Evolutionary conservation across 2,888 invertebrate species (phyloP), one percentile per base, ranked within the genome.

Genomic region (Marronus borbonicus): DNA sequence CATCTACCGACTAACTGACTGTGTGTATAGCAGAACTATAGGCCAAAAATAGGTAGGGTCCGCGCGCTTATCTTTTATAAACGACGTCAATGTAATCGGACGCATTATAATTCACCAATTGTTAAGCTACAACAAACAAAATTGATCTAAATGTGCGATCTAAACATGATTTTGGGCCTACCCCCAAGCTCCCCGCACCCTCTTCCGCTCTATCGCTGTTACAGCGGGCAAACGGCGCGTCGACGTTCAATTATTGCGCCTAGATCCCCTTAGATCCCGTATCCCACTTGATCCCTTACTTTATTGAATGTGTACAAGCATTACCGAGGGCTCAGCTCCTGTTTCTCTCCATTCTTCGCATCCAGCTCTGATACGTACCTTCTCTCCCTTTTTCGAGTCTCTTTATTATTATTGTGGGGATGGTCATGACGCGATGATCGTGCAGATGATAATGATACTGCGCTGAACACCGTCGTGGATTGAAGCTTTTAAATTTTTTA

Each of bases 101-200:
- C 82, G 85, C 87, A 87, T 88, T 88, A 88, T 88, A 87, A 88
- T 86, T 86, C 87, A 82, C 85, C 88, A 86, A 88, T 88, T 88
- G 88, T 88, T 86, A 86, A 86, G 86, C 87, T 86, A 88, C 88
- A 87, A 87, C 88, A 88, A 88, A 88, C 88, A 87, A 86, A 88
- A 88, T 88, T 88, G 88, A 88, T 88, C 88, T 87, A 88, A 88
- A 88, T 87, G 88, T 87, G 85, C 86, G 86, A 88, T 88, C 88
- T 88, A 88, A 88, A 88, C 87, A 87, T 86, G 88, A 87, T 86
- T 85, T 85, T 39, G 55, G 83, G 84, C 86, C 85, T 85, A 80
- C 84, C 82, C 50, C 2, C 65, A 14, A 52, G 14, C 65, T 52
- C 65, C 36, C 24, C 17, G 20, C 14, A 14, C 49, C 28, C 39